These are phyloP conservation scores for Nannospalax galili DNA, from an alignment of 2,113 vertebrate species.

Conservation along the genomic window DNA sequence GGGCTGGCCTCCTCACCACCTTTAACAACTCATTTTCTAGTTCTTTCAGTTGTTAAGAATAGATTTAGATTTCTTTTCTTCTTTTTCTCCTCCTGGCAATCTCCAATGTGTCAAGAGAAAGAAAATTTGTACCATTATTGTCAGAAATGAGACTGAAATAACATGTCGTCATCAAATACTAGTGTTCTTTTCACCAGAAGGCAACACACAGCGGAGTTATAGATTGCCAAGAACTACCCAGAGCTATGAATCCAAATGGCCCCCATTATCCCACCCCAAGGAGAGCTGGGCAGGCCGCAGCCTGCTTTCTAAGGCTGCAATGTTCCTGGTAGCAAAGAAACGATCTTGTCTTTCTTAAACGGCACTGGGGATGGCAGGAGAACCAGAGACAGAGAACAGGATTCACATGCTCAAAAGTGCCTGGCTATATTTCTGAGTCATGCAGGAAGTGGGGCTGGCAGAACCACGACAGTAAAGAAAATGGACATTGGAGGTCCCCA, in stretches of 20 bases:
- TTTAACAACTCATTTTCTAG: constrained; percentile 15
- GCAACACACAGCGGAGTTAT: neutral
- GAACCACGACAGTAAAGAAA: neutral
- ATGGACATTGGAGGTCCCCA: neutral
- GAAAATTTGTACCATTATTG: constrained; percentile 36
- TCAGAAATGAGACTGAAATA: constrained; percentile 53
- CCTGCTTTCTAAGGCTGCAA: neutral
- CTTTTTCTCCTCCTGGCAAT: neutral
- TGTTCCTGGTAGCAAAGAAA: constrained; percentile 22
- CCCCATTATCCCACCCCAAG: neutral
- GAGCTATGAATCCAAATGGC: neutral
- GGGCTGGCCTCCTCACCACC: neutral
- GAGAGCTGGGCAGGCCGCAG: neutral
- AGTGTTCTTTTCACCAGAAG: constrained; percentile 17
- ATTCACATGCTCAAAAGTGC: neutral
- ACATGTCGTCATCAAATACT: constrained; percentile 13
- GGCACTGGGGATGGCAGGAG: neutral
- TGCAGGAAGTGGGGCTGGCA: neutral
- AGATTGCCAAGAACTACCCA: neutral
- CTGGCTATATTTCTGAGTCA: neutral
- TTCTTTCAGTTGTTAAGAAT: neutral
- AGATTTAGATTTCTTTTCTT: constrained; percentile 41
- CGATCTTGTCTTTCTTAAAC: neutral
- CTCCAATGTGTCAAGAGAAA: constrained; percentile 29
- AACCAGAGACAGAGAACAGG: neutral